A percentile compares a stretch with the other conserved stretches of the same genome.
phyloP scores from a whole-genome alignment of 2,797 vertebrate genomes.

The Octomys mimax region DNA sequence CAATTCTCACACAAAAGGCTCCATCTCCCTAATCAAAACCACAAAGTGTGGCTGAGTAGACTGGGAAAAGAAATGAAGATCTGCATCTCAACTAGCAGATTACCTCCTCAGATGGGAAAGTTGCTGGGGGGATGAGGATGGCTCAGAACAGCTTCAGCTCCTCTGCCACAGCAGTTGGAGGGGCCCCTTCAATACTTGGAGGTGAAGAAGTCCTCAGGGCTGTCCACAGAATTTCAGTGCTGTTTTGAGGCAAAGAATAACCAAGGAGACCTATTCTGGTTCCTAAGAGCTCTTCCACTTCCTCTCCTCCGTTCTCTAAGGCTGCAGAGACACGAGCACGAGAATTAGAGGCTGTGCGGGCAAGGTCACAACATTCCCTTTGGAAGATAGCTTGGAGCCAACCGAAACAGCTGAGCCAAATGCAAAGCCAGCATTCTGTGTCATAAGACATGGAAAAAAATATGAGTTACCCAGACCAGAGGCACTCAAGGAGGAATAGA shows the following conservation, averaged over 20 bases:
- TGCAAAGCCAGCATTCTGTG: not conserved
- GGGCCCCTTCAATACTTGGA: not conserved
- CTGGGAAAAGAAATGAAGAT: slow-evolving; percentile 60
- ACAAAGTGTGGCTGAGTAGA: slow-evolving; percentile 47
- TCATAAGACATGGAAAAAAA: not conserved
- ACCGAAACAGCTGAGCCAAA: not conserved
- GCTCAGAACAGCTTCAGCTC: not conserved
- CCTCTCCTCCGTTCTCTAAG: not conserved
- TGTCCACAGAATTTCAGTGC: not conserved
- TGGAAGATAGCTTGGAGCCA: not conserved
- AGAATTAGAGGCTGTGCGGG: not conserved
- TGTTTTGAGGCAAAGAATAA: not conserved
- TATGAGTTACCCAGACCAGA: not conserved
- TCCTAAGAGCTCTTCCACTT: not conserved
- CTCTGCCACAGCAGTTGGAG: fast-evolving
- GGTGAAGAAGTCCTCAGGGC: not conserved
- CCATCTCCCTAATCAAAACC: slow-evolving; percentile 68
- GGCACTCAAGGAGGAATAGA: not conserved
- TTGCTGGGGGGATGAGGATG: not conserved
- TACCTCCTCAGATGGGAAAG: not conserved
- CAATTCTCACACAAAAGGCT: not conserved
- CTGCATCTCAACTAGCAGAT: slow-evolving; percentile 57
- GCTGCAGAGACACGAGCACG: not conserved
- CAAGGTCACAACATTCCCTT: not conserved
- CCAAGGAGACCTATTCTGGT: not conserved